Base-by-base conservation (phyloP, 2,888 invertebrate species). In the Blera fallax region DNA sequence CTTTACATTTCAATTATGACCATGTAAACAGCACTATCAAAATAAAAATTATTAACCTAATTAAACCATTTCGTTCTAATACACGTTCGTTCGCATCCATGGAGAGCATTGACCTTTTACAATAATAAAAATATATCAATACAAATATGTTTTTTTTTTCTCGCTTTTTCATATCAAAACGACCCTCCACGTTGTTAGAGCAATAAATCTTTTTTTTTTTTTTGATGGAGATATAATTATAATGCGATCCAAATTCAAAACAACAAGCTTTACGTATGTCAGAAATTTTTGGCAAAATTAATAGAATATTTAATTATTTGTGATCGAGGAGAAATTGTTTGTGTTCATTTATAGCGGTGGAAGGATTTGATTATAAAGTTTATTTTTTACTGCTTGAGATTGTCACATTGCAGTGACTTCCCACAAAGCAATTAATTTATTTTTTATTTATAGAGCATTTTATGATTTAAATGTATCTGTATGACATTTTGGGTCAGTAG, bases 161-260 rank as follows among this genome's bases (percentile, higher is more conserved):
- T 18, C 21, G 48, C 8, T 32, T 16, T 34, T 58, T 21, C 7
- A 40, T 54, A 54, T 24, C 14, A 54, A 64, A 18, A 45, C 29
- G 24, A 52, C 52, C 65, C 65, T 48, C 50, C 50, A 37, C 65
- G 27, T 37, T 52, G 50, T 34, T 43, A 10, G 6, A 21, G 43
- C 69, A 56, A 69, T 69, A 69, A 69, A 69, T 69, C 69, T 40
- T 32, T 56, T 14, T 16, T 29, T 69, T 56, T 40, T 32, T 56
- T 14, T 16, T 29, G 32, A 14, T n/a, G n/a, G 43, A 45, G 18
- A 62, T 62, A 62, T 29, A 62, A 21, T 18, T 43, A 67, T 52
- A 67, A 67, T 37, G 48, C 52, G 27, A 54, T 54, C 40, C 27
- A 52, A 29, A 54, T 27, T 45, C 27, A 54, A 52, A 54, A 40